A percentile compares a stretch with the other conserved stretches of the same genome.
Evolutionary conservation across 2,113 vertebrate genomes (phyloP).

Genomic region (Odobenus rosmarus): DNA sequence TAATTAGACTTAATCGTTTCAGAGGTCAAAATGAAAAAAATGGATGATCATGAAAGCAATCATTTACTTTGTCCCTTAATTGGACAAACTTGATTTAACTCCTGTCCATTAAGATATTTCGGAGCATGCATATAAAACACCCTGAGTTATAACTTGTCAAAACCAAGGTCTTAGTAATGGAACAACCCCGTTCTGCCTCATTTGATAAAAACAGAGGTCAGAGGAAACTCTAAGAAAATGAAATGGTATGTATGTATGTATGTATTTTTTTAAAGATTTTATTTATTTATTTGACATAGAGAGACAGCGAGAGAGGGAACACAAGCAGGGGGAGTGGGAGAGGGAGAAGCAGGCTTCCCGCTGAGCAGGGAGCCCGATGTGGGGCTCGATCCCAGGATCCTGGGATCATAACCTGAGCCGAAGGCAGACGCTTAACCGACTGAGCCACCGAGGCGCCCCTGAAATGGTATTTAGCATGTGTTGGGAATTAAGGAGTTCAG

Average conservation of each 20-base stretch:
- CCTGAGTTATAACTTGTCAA: neutral
- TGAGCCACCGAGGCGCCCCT: neutral
- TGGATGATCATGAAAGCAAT: slow-evolving; percentile 2
- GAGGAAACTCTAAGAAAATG: slow-evolving; percentile 20
- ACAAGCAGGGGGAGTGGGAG: too few relatives aligned
- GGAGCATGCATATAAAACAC: neutral
- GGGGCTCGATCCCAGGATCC: too few relatives aligned
- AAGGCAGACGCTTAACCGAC: too few relatives aligned
- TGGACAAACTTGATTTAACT: slow-evolving; percentile 48
- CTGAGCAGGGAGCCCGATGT: too few relatives aligned
- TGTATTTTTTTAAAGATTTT: too few relatives aligned
- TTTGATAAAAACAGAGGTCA: slow-evolving; percentile 9
- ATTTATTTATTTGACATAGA: too few relatives aligned
- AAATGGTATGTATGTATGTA: neutral
- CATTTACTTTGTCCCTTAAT: slow-evolving; percentile 46
- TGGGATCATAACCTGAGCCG: too few relatives aligned
- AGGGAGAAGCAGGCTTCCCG: too few relatives aligned
- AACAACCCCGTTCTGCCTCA: slow-evolving; percentile 2
- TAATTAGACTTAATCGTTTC: slow-evolving; percentile 12
- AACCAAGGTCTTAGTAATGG: slow-evolving; percentile 25
- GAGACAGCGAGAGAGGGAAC: too few relatives aligned
- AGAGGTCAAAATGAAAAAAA: slow-evolving; percentile 8
- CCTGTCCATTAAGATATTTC: neutral
- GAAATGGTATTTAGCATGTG: neutral
- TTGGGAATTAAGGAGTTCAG: neutral